Conservation (phyloP, 1,140 invertebrate genomes). For the Trachymyrmex cornetzi region DNA sequence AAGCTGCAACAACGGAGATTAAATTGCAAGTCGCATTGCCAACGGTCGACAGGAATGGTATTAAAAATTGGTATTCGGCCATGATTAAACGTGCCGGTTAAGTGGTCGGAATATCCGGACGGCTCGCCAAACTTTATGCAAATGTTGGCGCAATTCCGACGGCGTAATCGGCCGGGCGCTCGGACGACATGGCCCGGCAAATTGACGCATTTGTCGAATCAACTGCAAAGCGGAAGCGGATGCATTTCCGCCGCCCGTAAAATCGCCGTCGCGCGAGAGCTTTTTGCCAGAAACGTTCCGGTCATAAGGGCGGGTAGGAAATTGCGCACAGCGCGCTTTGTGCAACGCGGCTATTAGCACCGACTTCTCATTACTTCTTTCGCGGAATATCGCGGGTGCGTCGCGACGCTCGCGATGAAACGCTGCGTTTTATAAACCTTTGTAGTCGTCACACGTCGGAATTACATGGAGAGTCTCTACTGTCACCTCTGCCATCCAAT, state of each 20-base stretch:
- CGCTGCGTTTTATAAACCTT: conserved; percentile 33
- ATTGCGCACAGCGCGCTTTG: conserved; percentile 35
- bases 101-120: conserved; percentile 46
- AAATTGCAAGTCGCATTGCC: conserved; percentile 25
- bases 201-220: conserved; percentile 62
- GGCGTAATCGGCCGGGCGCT: conserved; percentile 1
- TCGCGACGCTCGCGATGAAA: conserved; percentile 22
- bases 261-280: conserved; percentile 28
- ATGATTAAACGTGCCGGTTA: conserved; percentile 43
- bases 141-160: conserved; percentile 46
- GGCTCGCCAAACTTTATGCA: conserved; percentile 42
- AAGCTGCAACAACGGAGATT: conserved; percentile 26
- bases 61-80: conserved; percentile 46
- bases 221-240: conserved; percentile 41
- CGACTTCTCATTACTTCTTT: conserved; percentile 58
- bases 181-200: neutral
- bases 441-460: conserved; percentile 29
- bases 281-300: conserved; percentile 23
- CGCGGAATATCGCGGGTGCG: conserved; percentile 9
- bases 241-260: conserved; percentile 44
- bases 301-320: conserved; percentile 40
- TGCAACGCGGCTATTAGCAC: conserved; percentile 48
- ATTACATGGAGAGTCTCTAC: conserved; percentile 29
- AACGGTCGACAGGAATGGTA: neutral
- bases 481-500: neutral